Evolutionary conservation across 2,888 invertebrate species (phyloP), one percentile per base, ranked within the genome.

Genomic region (Trypoxylon attenuatum): DNA sequence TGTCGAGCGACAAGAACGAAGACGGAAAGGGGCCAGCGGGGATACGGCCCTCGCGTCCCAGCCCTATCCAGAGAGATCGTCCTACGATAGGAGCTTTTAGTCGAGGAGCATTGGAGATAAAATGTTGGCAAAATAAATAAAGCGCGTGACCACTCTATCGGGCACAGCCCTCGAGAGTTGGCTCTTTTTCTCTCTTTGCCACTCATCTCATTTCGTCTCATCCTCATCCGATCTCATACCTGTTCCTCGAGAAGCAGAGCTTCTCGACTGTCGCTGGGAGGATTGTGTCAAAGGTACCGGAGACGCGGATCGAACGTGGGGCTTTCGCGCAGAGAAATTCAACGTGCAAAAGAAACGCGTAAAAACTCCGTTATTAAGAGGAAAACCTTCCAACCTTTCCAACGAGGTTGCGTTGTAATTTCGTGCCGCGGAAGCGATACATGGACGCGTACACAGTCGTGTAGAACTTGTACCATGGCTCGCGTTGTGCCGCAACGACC

Each of bases 51-150:
- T 10, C 22, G 21, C 6, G 22, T 4, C 5, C 10, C 43, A 46
- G 27, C 46, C 49, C 27, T 41, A 46, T 47, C 55, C 50, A 51
- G 65, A 29, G 45, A 27, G 56, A 59, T 56, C 58, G 19, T 8
- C 15, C 16, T 39, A 23, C 43, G 51, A 18, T 10, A 23, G 50
- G 22, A 29, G 33, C 57, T 41, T 49, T 54, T 8, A 16, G 18
- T 19, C 42, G 18, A 25, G 41, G 43, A 18, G 45, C 33, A 13
- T 13, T 29, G 18, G 42, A 68, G 59, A 66, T 69, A 54, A 76
- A 76, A 70, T 64, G 71, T 58, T 62, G 60, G 43, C 50, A 59
- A 76, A 71, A 76, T 73, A 73, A 73, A 76, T 76, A 73, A 71
- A 76, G 50, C 65, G 65, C 54, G 13, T 46, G 47, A 50, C 21